phyloP scores from a whole-genome alignment of 2,797 vertebrate genomes.

The Pseudopleuronectes americanus region DNA sequence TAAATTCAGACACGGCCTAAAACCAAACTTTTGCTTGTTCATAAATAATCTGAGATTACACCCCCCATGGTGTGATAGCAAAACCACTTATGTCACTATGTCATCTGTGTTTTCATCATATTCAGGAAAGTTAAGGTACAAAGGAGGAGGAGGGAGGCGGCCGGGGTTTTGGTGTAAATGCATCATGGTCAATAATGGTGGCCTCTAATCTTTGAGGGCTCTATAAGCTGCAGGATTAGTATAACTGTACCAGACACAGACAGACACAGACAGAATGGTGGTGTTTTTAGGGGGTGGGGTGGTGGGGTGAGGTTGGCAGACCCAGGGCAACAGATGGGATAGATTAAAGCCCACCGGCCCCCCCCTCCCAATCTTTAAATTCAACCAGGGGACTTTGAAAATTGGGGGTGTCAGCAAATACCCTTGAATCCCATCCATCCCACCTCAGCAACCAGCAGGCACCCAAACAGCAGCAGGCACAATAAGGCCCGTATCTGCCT shows the following conservation, averaged over 20 bases:
- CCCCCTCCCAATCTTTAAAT: slow-evolving; percentile 60
- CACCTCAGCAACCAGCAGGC: slow-evolving; percentile 60
- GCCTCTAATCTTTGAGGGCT: slow-evolving; percentile 58
- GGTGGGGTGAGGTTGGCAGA: slow-evolving; percentile 30
- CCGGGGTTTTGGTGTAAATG: slow-evolving; percentile 46
- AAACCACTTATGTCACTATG: slow-evolving; percentile 29
- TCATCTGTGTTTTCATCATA: slow-evolving; percentile 70
- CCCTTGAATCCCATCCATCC: slow-evolving; percentile 49
- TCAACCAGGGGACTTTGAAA: slow-evolving; percentile 57
- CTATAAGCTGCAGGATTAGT: slow-evolving; percentile 75
- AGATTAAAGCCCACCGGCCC: slow-evolving; percentile 68
- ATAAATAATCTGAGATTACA: slow-evolving; percentile 71
- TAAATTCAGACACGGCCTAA: slow-evolving; percentile 31
- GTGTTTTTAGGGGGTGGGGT: slow-evolving; percentile 27
- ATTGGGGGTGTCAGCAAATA: slow-evolving; percentile 72
- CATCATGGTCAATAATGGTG: slow-evolving; percentile 62
- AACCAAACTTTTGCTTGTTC: slow-evolving; percentile 60
- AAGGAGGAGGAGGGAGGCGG: not conserved
- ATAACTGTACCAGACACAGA: slow-evolving; percentile 81
- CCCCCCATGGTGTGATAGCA: slow-evolving; percentile 19
- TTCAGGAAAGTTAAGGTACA: slow-evolving; percentile 71
- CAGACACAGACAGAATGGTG: slow-evolving; percentile 70
- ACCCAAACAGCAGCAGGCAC: slow-evolving; percentile 59
- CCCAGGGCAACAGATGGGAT: slow-evolving; percentile 77
- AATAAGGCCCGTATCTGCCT: not conserved